Evolutionary conservation across 2,888 invertebrate genomes (phyloP).

Genomic region (Dicycla oo): DNA sequence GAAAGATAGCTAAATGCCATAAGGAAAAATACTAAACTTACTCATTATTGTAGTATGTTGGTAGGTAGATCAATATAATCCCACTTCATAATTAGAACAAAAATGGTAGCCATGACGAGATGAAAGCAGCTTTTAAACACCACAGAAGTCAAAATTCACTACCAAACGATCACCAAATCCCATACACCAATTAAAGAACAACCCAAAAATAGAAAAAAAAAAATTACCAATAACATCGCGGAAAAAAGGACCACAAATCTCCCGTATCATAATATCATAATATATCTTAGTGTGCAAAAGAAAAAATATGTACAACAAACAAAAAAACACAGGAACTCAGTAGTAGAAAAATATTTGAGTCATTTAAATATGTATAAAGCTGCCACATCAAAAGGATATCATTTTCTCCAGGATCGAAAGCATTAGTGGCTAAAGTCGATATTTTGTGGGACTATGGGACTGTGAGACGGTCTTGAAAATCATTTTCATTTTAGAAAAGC

Average conservation of each 20-base stretch:
- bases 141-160: background rate
- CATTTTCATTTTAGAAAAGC: constrained; percentile 54
- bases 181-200: constrained; percentile 11
- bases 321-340: constrained; percentile 57
- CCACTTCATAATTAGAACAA: background rate
- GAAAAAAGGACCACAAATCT: constrained; percentile 59
- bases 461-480: constrained; percentile 45
- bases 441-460: constrained; percentile 42
- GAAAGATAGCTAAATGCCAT: background rate
- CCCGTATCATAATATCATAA: constrained; percentile 58
- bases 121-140: background rate
- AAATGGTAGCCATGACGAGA: background rate
- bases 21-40: background rate
- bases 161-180: background rate
- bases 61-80: background rate
- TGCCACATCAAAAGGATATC: constrained; percentile 72
- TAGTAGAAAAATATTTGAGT: constrained; percentile 70
- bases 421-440: constrained; percentile 57
- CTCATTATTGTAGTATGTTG: background rate
- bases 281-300: constrained; percentile 46
- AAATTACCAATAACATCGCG: constrained; percentile 55
- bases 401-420: constrained; percentile 67
- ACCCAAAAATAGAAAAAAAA: no score
- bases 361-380: constrained; percentile 78
- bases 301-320: constrained; percentile 59